These are phyloP conservation scores for Epinephelus lanceolatus DNA, from an alignment of 2,113 vertebrate species.

Conservation along the genomic window DNA sequence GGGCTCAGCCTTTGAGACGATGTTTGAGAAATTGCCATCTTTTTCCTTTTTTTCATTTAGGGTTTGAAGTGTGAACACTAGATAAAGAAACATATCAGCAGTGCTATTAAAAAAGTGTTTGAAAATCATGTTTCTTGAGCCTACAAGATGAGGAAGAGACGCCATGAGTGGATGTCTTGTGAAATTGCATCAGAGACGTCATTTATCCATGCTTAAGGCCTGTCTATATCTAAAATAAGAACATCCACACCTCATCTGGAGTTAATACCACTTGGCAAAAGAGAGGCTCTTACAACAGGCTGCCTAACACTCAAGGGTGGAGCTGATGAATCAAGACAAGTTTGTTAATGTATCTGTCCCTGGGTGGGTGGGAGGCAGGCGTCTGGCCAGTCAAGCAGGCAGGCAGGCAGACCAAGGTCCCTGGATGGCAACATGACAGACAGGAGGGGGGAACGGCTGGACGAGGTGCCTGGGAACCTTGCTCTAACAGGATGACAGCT, in stretches of 20 bases:
- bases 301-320: conserved; percentile 46
- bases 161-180: not conserved
- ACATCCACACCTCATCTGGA: conserved; percentile 44
- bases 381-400: conserved; percentile 33
- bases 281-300: conserved; percentile 35
- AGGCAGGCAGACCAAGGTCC: conserved; percentile 59
- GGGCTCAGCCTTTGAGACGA: conserved; percentile 47
- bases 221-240: conserved; percentile 34
- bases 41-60: conserved; percentile 17
- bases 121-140: conserved; percentile 13
- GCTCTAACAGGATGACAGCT: conserved; percentile 77
- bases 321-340: conserved; percentile 60
- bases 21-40: conserved; percentile 51
- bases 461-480: conserved; percentile 73
- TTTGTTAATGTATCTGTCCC: conserved; percentile 58
- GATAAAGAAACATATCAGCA: conserved; percentile 23
- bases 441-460: conserved; percentile 43
- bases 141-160: not conserved
- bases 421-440: conserved; percentile 65
- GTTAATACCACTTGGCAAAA: conserved; percentile 49
- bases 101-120: conserved; percentile 22
- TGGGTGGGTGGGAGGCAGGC: conserved; percentile 44
- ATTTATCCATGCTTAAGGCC: not conserved
- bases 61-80: conserved; percentile 2
- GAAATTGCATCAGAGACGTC: not conserved